Conservation (phyloP, 37 sponge, comb jelly and placozoan genomes). For the Beroe forskalii region DNA sequence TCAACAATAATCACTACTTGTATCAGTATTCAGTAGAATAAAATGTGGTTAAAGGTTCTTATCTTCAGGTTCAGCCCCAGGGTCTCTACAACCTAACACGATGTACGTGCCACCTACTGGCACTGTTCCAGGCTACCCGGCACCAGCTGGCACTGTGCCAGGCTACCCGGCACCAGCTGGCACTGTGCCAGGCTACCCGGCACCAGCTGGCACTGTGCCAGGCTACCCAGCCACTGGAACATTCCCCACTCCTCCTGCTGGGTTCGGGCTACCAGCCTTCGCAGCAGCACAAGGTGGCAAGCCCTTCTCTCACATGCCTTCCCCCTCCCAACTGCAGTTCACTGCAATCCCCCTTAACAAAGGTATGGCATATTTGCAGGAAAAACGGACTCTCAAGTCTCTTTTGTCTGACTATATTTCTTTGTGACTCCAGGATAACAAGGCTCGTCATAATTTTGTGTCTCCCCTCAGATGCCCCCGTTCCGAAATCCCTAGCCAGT, state of each 20-base stretch:
- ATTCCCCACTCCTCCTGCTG: not conserved
- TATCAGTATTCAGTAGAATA: no score
- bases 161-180: not conserved
- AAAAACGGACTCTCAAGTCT: no score
- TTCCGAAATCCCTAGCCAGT: not conserved
- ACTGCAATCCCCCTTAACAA: not conserved
- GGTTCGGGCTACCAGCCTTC: not conserved
- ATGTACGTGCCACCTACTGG: not conserved
- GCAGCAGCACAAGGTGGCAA: not conserved
- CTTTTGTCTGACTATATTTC: no score
- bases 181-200: not conserved
- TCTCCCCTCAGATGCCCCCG: not conserved
- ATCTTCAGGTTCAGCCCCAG: not conserved
- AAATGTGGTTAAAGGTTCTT: no score
- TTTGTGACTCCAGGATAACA: no score
- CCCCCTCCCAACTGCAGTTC: not conserved
- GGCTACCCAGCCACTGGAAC: no score
- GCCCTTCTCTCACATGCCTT: not conserved
- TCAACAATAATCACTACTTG: no score
- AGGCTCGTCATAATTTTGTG: no score
- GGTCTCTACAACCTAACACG: not conserved
- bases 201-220: not conserved
- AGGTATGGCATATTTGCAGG: no score
- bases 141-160: not conserved
- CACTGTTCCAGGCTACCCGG: not conserved